Percentiles rank a stretch among this genome's conserved stretches.
Conservation (phyloP, 1,140 invertebrate species). For the Ylistrum balloti region DNA sequence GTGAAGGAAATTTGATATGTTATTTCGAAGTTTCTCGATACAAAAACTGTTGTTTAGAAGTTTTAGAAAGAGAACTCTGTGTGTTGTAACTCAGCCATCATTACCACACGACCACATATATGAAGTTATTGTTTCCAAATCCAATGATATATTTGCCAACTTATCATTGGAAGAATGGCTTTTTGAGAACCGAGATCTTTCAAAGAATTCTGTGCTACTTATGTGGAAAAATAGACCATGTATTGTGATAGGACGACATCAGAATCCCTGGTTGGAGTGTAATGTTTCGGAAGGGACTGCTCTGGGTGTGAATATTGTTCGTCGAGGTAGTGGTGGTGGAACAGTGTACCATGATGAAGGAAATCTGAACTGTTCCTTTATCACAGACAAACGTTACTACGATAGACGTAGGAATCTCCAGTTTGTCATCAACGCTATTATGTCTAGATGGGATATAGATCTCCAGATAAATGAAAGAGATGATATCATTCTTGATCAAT, state of each 20-base stretch:
- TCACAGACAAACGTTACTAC: constrained; percentile 90
- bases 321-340: constrained; percentile 97
- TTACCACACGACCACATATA: constrained; percentile 41
- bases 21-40: neutral
- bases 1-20: neutral
- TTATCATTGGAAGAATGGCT: constrained; percentile 97
- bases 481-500: constrained; percentile 91
- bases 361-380: constrained; percentile 96
- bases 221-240: constrained; percentile 96
- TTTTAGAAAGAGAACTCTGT: neutral
- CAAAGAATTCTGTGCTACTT: constrained; percentile 90
- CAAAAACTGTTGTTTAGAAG: neutral
- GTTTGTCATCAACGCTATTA: constrained; percentile 90
- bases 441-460: constrained; percentile 90
- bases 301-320: constrained; percentile 88
- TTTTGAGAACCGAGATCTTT: constrained; percentile 92
- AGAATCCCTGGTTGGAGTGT: constrained; percentile 97
- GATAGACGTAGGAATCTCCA: constrained; percentile 93
- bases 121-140: constrained; percentile 88
- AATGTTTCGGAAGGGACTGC: constrained; percentile 85
- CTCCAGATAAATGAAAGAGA: constrained; percentile 89
- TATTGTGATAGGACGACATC: constrained; percentile 97
- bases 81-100: neutral
- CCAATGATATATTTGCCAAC: constrained; percentile 94
- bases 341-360: constrained; percentile 97